phyloP scores from a whole-genome alignment of 1,140 invertebrate genomes.

The Venustaconcha ellipsiformis region DNA sequence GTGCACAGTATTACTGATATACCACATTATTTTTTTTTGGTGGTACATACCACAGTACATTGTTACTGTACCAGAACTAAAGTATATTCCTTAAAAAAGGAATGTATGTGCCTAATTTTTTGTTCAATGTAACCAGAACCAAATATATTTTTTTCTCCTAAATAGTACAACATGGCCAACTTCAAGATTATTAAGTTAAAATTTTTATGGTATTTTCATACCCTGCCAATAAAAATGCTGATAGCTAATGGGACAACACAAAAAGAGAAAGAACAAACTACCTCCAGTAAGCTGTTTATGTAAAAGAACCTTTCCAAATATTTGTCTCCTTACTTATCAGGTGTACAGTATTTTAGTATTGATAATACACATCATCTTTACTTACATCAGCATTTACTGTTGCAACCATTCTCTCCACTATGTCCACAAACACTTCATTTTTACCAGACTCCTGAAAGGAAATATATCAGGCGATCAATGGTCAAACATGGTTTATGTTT shows the following conservation, averaged over 20 bases:
- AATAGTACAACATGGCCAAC: too few species aligned
- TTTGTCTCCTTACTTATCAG: not conserved
- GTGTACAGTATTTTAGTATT: not conserved
- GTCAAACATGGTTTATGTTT: not conserved
- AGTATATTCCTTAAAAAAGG: too few species aligned
- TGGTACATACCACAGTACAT: too few species aligned
- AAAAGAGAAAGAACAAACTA: constrained; percentile 9
- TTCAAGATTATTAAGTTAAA: too few species aligned
- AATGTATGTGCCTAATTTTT: too few species aligned
- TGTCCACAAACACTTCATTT: constrained; percentile 63
- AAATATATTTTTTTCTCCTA: too few species aligned
- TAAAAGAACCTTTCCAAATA: not conserved
- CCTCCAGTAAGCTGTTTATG: not conserved
- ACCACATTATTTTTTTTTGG: too few species aligned
- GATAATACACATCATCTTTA: constrained; percentile 8
- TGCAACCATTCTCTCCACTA: constrained; percentile 56
- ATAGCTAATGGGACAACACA: not conserved
- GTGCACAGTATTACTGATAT: too few species aligned
- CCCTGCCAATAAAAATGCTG: too few species aligned
- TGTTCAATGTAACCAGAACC: too few species aligned
- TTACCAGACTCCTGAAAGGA: constrained; percentile 48
- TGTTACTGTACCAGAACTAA: too few species aligned
- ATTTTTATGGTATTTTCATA: too few species aligned
- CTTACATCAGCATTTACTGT: constrained; percentile 55
- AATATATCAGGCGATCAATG: not conserved